Evolutionary conservation across 2,888 invertebrate species (phyloP).

Genomic region (Odontomyia ornata): DNA sequence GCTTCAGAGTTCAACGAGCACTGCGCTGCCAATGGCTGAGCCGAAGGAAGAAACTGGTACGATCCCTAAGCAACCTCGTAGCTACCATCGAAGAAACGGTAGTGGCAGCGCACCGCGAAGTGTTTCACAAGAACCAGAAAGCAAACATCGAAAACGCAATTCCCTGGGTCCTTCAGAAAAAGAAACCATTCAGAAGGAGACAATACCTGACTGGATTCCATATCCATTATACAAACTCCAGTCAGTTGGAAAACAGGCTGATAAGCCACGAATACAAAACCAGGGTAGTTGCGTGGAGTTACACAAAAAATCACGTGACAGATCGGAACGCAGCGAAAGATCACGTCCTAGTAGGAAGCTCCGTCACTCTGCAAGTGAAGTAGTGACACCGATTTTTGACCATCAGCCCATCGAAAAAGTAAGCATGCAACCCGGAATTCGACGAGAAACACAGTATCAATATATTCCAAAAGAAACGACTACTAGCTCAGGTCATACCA

Average conservation of each 20-base stretch:
- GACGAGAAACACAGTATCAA: conserved; percentile 60
- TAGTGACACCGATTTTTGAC: conserved; percentile 55
- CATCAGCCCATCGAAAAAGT: conserved; percentile 53
- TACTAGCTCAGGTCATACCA: conserved; percentile 47
- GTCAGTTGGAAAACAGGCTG: conserved; percentile 58
- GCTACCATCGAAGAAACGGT: conserved; percentile 60
- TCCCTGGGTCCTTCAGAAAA: conserved; percentile 62
- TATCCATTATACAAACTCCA: conserved; percentile 61
- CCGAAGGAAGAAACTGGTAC: conserved; percentile 50
- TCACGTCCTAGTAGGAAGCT: conserved; percentile 58
- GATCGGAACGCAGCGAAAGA: conserved; percentile 47
- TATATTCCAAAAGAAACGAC: conserved; percentile 60
- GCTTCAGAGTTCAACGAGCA: conserved; percentile 54
- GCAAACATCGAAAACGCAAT: conserved; percentile 61
- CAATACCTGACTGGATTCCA: conserved; percentile 61
- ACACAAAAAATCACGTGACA: conserved; percentile 51
- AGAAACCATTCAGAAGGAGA: conserved; percentile 57
- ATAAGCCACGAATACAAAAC: conserved; percentile 47
- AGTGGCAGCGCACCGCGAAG: conserved; percentile 61
- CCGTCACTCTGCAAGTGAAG: conserved; percentile 63
- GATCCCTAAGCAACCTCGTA: conserved; percentile 48
- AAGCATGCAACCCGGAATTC: conserved; percentile 58
- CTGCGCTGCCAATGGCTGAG: conserved; percentile 52
- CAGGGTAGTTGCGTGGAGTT: conserved; percentile 55
- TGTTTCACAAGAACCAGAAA: conserved; percentile 60